phyloP scores from a whole-genome alignment of 1,140 invertebrate species.

The Drosophila paulistorum region DNA sequence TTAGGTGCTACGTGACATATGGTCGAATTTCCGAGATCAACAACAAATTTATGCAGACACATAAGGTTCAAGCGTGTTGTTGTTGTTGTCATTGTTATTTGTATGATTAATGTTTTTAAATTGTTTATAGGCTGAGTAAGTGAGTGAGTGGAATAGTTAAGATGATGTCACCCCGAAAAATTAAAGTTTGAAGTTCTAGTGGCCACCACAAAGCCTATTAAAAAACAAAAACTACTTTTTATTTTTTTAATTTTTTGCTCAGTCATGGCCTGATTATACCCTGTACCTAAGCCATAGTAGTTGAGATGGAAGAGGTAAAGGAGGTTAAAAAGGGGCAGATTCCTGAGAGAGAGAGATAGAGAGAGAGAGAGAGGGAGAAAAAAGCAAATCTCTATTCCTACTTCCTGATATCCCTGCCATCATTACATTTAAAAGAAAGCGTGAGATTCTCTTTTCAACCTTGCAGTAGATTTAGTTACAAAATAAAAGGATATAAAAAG shows the following conservation, averaged over 20 bases:
- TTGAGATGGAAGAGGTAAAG: too few relatives aligned
- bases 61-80: constrained; percentile 6
- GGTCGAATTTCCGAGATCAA: constrained; percentile 12
- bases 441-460: too few relatives aligned
- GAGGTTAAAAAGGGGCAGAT: too few relatives aligned
- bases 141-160: constrained; percentile 15
- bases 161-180: constrained; percentile 46
- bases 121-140: constrained; percentile 42
- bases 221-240: constrained; percentile 33
- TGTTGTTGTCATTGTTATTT: constrained; percentile 8
- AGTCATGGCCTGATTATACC: background rate
- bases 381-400: too few relatives aligned
- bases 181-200: constrained; percentile 44
- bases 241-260: background rate
- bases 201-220: constrained; percentile 41
- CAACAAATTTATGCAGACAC: constrained; percentile 4
- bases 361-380: too few relatives aligned
- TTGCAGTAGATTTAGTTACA: too few relatives aligned
- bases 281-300: background rate
- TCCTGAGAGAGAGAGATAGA: too few relatives aligned
- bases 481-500: too few relatives aligned
- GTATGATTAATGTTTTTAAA: constrained; percentile 56
- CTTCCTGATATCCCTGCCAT: too few relatives aligned
- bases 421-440: too few relatives aligned
- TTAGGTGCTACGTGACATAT: constrained; percentile 12